These are phyloP conservation scores for Oxyura jamaicensis DNA, from an alignment of 2,113 vertebrate genomes.

Conservation along the genomic window DNA sequence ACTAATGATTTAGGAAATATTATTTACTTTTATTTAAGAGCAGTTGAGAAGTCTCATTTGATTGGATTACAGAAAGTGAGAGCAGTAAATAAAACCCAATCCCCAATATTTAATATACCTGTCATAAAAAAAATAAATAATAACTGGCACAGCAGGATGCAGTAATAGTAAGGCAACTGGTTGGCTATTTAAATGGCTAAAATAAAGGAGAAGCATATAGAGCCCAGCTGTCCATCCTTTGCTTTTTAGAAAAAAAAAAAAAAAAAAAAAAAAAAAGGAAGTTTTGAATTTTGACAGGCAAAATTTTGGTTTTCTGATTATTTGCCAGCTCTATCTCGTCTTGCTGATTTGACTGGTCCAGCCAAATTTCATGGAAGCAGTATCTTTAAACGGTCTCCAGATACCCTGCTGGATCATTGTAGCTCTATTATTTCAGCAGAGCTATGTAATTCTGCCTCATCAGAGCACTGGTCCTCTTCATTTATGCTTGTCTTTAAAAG, in stretches of 20 bases:
- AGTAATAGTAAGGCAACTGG: neutral
- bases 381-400: slow-evolving; percentile 16
- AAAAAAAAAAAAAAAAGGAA: neutral
- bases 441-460: slow-evolving; percentile 5
- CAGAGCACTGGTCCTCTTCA: neutral
- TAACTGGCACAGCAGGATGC: neutral
- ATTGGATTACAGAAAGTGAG: slow-evolving; percentile 25
- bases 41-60: slow-evolving; percentile 18
- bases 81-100: slow-evolving; percentile 44
- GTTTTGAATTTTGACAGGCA: slow-evolving; percentile 11
- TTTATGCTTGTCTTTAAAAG: slow-evolving; percentile 24
- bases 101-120: slow-evolving; percentile 38
- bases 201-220: slow-evolving; percentile 20
- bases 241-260: neutral
- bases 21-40: slow-evolving; percentile 40
- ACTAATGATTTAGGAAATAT: neutral
- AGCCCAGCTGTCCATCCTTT: neutral
- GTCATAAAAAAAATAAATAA: neutral
- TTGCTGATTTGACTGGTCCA: neutral
- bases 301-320: slow-evolving; percentile 1
- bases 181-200: neutral
- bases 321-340: slow-evolving; percentile 2
- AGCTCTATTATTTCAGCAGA: slow-evolving; percentile 23
- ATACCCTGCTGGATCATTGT: neutral
- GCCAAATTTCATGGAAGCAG: slow-evolving; percentile 29